Evolutionary conservation across 1,140 invertebrate genomes (phyloP), one percentile per base, ranked within the genome.

Genomic region (Atopsyche davidsoni): DNA sequence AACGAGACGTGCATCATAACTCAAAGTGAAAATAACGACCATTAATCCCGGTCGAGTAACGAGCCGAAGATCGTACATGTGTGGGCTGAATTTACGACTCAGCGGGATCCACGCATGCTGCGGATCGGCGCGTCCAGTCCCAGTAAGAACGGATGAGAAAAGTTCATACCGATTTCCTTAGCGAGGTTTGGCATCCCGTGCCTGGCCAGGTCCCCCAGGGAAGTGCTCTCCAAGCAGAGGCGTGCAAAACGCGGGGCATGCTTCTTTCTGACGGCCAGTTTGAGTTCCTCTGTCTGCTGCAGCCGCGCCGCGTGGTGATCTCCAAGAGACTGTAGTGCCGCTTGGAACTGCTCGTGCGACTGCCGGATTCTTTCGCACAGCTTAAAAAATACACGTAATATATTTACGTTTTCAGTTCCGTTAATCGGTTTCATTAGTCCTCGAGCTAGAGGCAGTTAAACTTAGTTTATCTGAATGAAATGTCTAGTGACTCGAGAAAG

Each of bases 211-310:
- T 93, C 90, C 59, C 81, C 83, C 61, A 92, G 80, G 0, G 89
- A 92, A 1, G 85, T 89, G 45, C 86, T 89, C 67, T 93, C 89
- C 2, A 94, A 67, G 2, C 87, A 85, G n/a, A 92, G 69, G 40
- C 87, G 81, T 1, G 91, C 89, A 44, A 93, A 76, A 47, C 79
- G 72, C 0, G 90, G 91, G 0, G 90, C 87, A 65, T 89, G 81
- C 55, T 79, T 77, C 69, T 91, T 92, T 24, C 90, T 70, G 21
- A 88, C 82, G 6, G 80, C 75, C 38, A 86, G 73, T 59, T 89
- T 79, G 51, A 86, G 80, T 55, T 91, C 88, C 65, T 92, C 89
- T 0, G 88, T 91, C 60, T 85, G 80, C 59, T 90, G 86, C 32
- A 93, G 64, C 56, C 86, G 76, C 10, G 80, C 82, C 2, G 48